Percentiles rank a stretch among this genome's conserved stretches.
phyloP scores from a whole-genome alignment of 92 coral and sea anemone species.

The Paramuricea clavata region DNA sequence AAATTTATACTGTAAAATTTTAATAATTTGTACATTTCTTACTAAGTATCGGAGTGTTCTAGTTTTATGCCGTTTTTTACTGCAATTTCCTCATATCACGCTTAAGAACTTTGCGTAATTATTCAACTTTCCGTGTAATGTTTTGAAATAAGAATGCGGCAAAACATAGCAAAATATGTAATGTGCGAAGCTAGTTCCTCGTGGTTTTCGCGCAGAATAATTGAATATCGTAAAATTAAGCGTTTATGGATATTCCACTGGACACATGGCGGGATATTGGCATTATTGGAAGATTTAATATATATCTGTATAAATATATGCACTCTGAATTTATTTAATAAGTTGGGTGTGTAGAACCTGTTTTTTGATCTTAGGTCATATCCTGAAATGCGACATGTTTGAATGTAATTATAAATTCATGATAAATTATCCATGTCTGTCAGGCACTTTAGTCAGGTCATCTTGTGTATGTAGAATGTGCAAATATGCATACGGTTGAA shows the following conservation, averaged over 20 bases:
- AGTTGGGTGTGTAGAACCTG: constrained; percentile 20
- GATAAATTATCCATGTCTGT: background rate
- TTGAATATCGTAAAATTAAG: background rate
- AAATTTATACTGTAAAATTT: constrained; percentile 4
- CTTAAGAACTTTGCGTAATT: background rate
- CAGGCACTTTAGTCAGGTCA: background rate
- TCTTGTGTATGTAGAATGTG: background rate
- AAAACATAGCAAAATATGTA: background rate
- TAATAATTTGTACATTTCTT: background rate
- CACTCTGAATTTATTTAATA: background rate
- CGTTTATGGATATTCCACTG: background rate
- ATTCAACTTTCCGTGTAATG: background rate
- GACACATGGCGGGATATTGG: background rate
- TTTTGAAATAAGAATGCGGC: background rate
- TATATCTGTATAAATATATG: background rate
- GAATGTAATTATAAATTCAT: background rate
- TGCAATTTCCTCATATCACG: background rate
- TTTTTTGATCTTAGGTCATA: background rate
- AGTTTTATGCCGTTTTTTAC: background rate
- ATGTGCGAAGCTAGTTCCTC: background rate
- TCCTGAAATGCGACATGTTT: background rate
- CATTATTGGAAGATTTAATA: background rate
- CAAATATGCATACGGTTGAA: background rate
- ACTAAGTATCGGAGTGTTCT: background rate
- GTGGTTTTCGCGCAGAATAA: constrained; percentile 5